phyloP scores from a whole-genome alignment of 2,113 vertebrate genomes.

The Macrotus californicus region DNA sequence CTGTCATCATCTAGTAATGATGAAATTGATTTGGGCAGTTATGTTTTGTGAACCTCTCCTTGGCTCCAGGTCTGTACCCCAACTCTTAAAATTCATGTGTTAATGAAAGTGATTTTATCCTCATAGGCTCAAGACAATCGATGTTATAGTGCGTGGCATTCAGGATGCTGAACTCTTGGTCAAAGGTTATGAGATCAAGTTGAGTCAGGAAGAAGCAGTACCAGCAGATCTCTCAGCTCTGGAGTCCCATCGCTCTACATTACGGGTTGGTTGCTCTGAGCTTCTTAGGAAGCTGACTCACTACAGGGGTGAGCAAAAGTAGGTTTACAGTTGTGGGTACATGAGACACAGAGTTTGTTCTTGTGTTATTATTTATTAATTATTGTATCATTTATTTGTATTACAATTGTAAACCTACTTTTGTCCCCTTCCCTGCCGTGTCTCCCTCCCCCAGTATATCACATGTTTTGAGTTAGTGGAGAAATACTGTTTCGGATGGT shows the following conservation, averaged over 20 bases:
- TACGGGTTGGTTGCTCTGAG: slow-evolving; percentile 78
- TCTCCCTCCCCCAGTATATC: neutral
- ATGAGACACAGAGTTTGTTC: neutral
- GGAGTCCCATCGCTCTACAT: slow-evolving; percentile 79
- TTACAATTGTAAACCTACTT: neutral
- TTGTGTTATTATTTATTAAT: neutral
- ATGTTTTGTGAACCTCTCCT: neutral
- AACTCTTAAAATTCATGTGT: neutral
- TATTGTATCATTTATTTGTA: neutral
- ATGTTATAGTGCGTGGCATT: slow-evolving; percentile 84
- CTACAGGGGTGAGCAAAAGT: neutral
- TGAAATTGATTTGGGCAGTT: neutral
- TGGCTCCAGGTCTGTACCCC: neutral
- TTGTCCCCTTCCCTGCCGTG: neutral
- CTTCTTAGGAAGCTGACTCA: neutral
- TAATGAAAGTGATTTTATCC: slow-evolving; percentile 22
- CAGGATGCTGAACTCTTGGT: slow-evolving; percentile 91
- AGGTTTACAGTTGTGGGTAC: neutral
- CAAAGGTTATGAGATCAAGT: slow-evolving; percentile 89
- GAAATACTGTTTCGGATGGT: neutral
- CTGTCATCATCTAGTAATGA: neutral
- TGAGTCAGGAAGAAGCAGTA: slow-evolving; percentile 94
- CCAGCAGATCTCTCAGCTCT: slow-evolving; percentile 87
- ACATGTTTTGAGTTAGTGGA: slow-evolving; percentile 15
- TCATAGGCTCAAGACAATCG: slow-evolving; percentile 91